Conservation (phyloP, 2,888 invertebrate genomes). For the Phyllotreta cruciferae region DNA sequence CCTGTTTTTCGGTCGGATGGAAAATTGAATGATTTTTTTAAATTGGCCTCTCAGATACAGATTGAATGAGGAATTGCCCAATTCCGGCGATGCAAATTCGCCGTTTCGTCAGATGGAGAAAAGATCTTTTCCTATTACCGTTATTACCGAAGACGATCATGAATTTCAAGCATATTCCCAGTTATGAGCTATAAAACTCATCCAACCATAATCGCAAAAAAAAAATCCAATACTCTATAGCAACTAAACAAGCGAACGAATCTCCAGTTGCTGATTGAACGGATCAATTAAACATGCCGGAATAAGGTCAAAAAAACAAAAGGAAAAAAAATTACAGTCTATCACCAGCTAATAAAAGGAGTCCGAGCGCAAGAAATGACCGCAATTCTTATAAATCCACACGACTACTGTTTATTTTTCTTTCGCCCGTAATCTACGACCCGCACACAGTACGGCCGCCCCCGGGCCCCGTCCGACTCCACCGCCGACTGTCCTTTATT, state of each 20-base stretch:
- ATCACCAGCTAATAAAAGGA: conserved; percentile 40
- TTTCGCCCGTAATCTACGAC: conserved; percentile 44
- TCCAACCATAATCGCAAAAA: too few species aligned
- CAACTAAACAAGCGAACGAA: too few species aligned
- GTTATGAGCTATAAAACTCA: too few species aligned
- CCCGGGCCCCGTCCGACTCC: conserved; percentile 45
- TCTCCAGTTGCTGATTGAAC: too few species aligned
- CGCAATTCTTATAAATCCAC: conserved; percentile 45
- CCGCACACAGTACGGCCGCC: conserved; percentile 32
- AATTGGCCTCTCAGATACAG: conserved; percentile 47
- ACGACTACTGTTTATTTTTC: conserved; percentile 51
- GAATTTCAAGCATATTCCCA: too few species aligned
- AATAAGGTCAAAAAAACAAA: conserved; percentile 8
- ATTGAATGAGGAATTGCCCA: conserved; percentile 37
- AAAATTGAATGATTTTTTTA: conserved; percentile 54
- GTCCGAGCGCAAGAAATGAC: conserved; percentile 40
- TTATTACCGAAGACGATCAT: too few species aligned
- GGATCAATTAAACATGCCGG: too few species aligned
- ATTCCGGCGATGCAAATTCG: conserved; percentile 28
- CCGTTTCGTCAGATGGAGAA: neutral
- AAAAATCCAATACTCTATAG: too few species aligned
- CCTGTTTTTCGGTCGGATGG: conserved; percentile 49
- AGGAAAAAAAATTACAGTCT: conserved; percentile 19
- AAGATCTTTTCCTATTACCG: too few species aligned
- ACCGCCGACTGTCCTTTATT: conserved; percentile 48